Base-by-base conservation (phyloP, 1,140 invertebrate species). In the Euglossa dilemma region DNA sequence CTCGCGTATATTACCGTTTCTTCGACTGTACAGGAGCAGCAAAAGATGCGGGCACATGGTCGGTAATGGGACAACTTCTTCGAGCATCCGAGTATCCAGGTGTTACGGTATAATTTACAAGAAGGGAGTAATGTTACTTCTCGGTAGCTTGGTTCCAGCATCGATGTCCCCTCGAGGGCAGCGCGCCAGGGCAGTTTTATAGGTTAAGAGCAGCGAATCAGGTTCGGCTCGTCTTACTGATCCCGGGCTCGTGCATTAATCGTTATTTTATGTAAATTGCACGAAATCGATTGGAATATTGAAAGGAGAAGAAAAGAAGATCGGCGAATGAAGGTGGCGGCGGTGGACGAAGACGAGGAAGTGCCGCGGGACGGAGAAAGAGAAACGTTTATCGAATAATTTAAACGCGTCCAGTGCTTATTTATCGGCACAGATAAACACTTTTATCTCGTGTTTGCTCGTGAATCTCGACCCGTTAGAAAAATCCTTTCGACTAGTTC, bases 181-280 rank as follows among this genome's bases (percentile, higher is more conserved):
- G 28, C 64, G n/a, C 25, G 66, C 23, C 67, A 14, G 50, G 25
- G 18, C 50, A 18, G 75, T 28, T 84, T 63, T 67, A 72, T 54
- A 56, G 63, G 36, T 36, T 70, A 63, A n/a, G n/a, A 18, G 25
- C 11, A 50, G 50, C 18, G 43, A 75, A 76, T 77, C 84, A 77
- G 59, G 80, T 78, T 78, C 69, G 25, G 73, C 52, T 83, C 59
- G 57, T 70, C 50, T 78, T 50, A 56, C 63, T 47, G 56, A 70
- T 69, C 71, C 69, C 43, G 8, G 5, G 11, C 57, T 83, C 74
- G 66, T 45, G 69, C 56, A 47, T 83, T 83, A 72, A 85, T 85
- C 90, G 85, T 87, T 85, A 86, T 59, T 88, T 91, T 85, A 90
- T 90, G 88, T 85, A 89, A 91, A 90, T 90, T 67, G 59, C 16